phyloP scores from a whole-genome alignment of 2,888 invertebrate genomes.

The Corythucha ciliata region DNA sequence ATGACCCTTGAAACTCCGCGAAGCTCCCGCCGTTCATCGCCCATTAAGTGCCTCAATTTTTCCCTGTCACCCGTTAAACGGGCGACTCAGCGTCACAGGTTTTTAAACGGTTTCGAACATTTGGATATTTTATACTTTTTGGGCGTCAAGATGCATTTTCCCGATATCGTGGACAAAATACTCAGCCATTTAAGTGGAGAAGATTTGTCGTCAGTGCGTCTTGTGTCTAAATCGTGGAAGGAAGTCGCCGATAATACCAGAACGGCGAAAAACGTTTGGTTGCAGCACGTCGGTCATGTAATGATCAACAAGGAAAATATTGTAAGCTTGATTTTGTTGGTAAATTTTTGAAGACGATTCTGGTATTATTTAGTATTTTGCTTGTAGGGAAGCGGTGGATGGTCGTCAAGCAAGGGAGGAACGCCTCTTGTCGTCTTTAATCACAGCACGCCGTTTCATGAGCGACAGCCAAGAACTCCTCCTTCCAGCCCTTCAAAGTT shows the following conservation, averaged over 20 bases:
- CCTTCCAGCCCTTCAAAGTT: constrained; percentile 43
- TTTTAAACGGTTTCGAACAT: constrained; percentile 20
- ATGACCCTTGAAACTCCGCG: no score
- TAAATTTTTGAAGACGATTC: no score
- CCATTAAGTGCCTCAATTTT: constrained; percentile 9
- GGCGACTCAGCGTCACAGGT: not conserved
- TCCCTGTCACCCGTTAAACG: not conserved
- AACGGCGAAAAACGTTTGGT: constrained; percentile 38
- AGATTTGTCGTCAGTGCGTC: constrained; percentile 41
- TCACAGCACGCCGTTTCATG: constrained; percentile 31
- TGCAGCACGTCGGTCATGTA: constrained; percentile 37
- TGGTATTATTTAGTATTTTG: no score
- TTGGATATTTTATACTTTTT: constrained; percentile 37
- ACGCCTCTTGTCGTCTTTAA: no score
- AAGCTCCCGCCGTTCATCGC: constrained; percentile 9
- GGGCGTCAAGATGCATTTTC: constrained; percentile 41
- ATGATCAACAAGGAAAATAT: constrained; percentile 41
- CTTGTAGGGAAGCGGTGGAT: no score
- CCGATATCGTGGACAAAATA: constrained; percentile 41
- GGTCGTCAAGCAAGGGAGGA: constrained; percentile 2
- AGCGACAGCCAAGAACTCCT: constrained; percentile 40
- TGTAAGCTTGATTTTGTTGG: constrained; percentile 4
- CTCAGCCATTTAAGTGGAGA: constrained; percentile 39
- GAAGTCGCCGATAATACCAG: constrained; percentile 39
- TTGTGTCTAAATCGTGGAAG: constrained; percentile 43